phyloP scores from a whole-genome alignment of 2,113 vertebrate species.

The Otolemur garnettii region DNA sequence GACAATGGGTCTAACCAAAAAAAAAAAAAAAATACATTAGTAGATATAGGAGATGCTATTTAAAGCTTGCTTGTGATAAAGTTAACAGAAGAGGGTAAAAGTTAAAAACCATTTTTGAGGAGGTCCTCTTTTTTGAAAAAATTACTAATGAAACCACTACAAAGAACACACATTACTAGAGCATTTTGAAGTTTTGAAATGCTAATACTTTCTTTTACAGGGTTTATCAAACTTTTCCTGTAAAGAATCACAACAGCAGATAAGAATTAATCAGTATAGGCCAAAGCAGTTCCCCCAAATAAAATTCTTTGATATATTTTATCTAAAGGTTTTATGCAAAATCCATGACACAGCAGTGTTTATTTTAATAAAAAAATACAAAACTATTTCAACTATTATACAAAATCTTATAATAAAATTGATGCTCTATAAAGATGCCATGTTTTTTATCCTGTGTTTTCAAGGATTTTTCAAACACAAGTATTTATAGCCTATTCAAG shows the following conservation, averaged over 20 bases:
- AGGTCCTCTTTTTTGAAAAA: background rate
- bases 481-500: background rate
- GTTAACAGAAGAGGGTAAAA: background rate
- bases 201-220: background rate
- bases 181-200: background rate
- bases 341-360: background rate
- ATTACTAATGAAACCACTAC: background rate
- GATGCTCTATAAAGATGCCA: background rate
- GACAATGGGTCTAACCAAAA: background rate
- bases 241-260: background rate
- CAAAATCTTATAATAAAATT: background rate
- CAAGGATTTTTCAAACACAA: background rate
- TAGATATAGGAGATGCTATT: background rate
- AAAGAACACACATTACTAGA: background rate
- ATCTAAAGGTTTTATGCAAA: conserved; percentile 1
- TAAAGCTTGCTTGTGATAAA: background rate
- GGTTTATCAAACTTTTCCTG: background rate
- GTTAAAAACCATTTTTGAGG: background rate
- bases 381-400: background rate
- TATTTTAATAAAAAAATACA: background rate
- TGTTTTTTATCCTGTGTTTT: background rate
- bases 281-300: background rate
- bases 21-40: background rate
- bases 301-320: conserved; percentile 13
- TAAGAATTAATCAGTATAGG: background rate